Conservation (phyloP, 2,888 invertebrate genomes). For the Augiades crinisus region DNA sequence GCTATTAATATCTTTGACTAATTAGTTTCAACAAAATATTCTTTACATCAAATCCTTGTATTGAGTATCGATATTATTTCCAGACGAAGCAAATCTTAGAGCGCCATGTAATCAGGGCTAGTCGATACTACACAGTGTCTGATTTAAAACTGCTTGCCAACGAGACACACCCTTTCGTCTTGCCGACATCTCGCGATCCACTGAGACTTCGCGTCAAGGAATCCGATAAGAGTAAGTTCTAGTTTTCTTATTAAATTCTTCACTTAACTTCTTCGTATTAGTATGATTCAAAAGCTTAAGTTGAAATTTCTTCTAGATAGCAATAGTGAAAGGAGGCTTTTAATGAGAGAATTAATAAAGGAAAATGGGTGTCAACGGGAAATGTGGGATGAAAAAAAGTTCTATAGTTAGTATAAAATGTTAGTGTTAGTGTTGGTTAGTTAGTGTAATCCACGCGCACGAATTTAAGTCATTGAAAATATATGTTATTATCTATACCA, state of each 20-base stretch:
- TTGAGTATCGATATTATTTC: slow-evolving; percentile 39
- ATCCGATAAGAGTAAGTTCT: slow-evolving; percentile 83
- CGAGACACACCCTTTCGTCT: slow-evolving; percentile 83
- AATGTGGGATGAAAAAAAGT: too few relatives aligned
- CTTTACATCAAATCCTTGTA: too few relatives aligned
- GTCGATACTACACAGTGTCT: slow-evolving; percentile 90
- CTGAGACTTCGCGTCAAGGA: slow-evolving; percentile 88
- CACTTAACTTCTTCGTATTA: background rate
- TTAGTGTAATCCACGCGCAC: too few relatives aligned
- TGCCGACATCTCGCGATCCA: slow-evolving; percentile 87
- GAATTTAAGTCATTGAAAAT: too few relatives aligned
- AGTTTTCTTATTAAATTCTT: slow-evolving; percentile 3
- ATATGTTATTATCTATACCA: too few relatives aligned
- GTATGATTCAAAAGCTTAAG: background rate
- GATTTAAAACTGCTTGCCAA: slow-evolving; percentile 87
- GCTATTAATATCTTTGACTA: too few relatives aligned
- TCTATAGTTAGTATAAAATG: background rate
- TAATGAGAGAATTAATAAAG: background rate
- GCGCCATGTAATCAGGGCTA: slow-evolving; percentile 92
- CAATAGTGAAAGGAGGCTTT: background rate
- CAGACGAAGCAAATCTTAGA: slow-evolving; percentile 92
- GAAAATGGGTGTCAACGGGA: too few relatives aligned
- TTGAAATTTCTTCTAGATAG: background rate
- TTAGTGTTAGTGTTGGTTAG: background rate
- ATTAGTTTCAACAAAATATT: too few relatives aligned